These are phyloP conservation scores for Pollicipes pollicipes DNA, from an alignment of 1,140 invertebrate genomes.

Conservation along the genomic window DNA sequence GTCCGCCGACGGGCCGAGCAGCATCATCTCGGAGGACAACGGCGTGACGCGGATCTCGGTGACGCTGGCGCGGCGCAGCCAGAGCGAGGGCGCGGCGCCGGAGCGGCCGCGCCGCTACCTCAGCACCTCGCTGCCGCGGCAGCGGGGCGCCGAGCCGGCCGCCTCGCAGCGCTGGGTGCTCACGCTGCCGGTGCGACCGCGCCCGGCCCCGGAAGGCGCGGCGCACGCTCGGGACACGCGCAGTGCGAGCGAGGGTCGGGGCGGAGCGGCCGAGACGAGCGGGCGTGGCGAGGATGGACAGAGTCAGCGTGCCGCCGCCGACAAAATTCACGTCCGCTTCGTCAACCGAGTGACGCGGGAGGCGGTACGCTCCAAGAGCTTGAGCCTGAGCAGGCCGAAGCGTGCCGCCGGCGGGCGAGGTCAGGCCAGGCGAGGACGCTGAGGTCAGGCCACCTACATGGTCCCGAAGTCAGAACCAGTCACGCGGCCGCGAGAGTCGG, in stretches of 20 bases:
- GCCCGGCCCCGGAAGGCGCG: too few species aligned
- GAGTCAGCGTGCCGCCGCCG: neutral
- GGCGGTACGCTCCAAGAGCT: neutral
- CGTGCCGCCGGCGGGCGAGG: neutral
- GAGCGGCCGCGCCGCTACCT: neutral
- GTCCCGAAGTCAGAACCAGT: neutral
- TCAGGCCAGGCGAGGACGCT: neutral
- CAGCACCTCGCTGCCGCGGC: neutral
- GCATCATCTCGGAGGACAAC: neutral
- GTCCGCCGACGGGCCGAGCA: neutral
- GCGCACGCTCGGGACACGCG: neutral
- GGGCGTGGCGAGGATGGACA: neutral
- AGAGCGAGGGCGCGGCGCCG: neutral
- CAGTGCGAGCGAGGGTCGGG: neutral
- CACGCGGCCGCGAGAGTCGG: neutral
- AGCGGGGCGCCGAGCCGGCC: too few species aligned
- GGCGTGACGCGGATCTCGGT: neutral
- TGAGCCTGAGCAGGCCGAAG: neutral
- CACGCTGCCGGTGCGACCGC: neutral
- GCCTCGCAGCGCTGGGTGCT: neutral
- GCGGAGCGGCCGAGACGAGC: neutral
- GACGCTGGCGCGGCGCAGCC: neutral
- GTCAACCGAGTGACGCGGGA: neutral
- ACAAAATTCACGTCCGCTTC: neutral
- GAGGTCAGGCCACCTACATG: neutral